Evolutionary conservation across 2,113 vertebrate genomes (phyloP), one percentile per base, ranked within the genome.

Genomic region (Neopipo cinnamomea): DNA sequence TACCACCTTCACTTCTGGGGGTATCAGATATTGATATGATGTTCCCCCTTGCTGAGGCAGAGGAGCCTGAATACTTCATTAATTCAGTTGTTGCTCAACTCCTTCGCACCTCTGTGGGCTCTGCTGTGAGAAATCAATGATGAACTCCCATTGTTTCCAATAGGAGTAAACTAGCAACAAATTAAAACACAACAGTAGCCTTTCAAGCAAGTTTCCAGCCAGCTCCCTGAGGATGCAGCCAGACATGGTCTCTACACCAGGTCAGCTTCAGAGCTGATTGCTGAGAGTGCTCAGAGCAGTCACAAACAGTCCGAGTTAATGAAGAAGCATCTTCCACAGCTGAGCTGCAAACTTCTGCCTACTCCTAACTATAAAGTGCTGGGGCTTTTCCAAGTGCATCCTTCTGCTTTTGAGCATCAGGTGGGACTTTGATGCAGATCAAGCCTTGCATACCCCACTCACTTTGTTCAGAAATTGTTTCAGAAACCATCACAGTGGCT

Each of bases 231-330:
- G 88, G 95, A 89, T 37, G 12, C 79, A 91, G 79, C 61, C 91
- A 93, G 90, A 96, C 86, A 53, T 3, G n/a, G 61, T 70, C 83
- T 75, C 90, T 92, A 33, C 6, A 2, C 73, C 83, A 82, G 76
- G 81, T 72, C 79, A 91, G 62, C 95, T 91, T 92, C 95, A 91
- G 87, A 97, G 92, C 80, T 8, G 49, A 31, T 7, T 84, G 68
- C 61, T 75, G 65, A 76, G 75, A 80, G 82, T 7, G 76, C 79
- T 89, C 75, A 59, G 88, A 73, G 88, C 80, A 89, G 73, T 87
- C 87, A 73, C 95, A 94, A 89, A 93, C 19, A 91, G 58, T 52
- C 61, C 61, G 70, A 87, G 92, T 66, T 70, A 88, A 94, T 87
- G 78, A 88, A 94, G 91, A 80, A 89, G 76, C 80, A 91, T 58